Percentiles rank a stretch among this genome's conserved stretches.
Evolutionary conservation across 2,888 invertebrate genomes (phyloP).

Genomic region (Pyrocoelia pectoralis): DNA sequence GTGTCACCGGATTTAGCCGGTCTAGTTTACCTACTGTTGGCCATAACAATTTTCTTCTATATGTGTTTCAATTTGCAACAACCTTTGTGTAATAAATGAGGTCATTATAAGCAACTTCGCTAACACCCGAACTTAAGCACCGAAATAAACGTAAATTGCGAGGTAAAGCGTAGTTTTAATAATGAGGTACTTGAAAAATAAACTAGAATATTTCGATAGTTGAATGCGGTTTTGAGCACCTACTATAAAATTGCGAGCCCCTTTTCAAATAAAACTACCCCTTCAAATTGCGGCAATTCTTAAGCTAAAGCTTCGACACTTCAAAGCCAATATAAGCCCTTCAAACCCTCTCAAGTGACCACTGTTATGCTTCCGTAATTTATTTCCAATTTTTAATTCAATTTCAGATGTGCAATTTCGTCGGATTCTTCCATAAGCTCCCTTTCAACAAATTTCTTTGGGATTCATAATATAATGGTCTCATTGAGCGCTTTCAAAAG

Average conservation of each 20-base stretch:
- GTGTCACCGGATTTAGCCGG: slow-evolving; percentile 23
- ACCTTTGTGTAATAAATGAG: slow-evolving; percentile 8
- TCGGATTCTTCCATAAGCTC: slow-evolving; percentile 8
- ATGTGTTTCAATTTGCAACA: slow-evolving; percentile 33
- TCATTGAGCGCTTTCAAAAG: not conserved
- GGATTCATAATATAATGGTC: not conserved
- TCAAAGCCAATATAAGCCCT: slow-evolving; percentile 36
- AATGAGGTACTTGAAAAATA: not conserved
- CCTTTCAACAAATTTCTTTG: slow-evolving; percentile 6
- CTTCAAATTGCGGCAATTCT: slow-evolving; percentile 33
- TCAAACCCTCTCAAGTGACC: slow-evolving; percentile 34
- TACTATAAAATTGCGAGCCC: slow-evolving; percentile 4
- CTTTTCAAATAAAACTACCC: slow-evolving; percentile 27
- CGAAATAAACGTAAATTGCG: too few relatives aligned
- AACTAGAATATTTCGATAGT: slow-evolving; percentile 15
- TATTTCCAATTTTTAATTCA: slow-evolving; percentile 29
- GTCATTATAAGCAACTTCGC: not conserved
- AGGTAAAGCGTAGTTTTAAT: not conserved
- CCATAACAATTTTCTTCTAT: slow-evolving; percentile 28
- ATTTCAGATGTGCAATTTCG: slow-evolving; percentile 14
- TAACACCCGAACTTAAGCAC: not conserved
- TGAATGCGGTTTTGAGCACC: slow-evolving; percentile 3
- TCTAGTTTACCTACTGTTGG: slow-evolving; percentile 16
- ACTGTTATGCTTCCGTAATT: slow-evolving; percentile 31
- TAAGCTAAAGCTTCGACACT: slow-evolving; percentile 32